phyloP scores from a whole-genome alignment of 2,113 vertebrate genomes.

The Antigone vipio region DNA sequence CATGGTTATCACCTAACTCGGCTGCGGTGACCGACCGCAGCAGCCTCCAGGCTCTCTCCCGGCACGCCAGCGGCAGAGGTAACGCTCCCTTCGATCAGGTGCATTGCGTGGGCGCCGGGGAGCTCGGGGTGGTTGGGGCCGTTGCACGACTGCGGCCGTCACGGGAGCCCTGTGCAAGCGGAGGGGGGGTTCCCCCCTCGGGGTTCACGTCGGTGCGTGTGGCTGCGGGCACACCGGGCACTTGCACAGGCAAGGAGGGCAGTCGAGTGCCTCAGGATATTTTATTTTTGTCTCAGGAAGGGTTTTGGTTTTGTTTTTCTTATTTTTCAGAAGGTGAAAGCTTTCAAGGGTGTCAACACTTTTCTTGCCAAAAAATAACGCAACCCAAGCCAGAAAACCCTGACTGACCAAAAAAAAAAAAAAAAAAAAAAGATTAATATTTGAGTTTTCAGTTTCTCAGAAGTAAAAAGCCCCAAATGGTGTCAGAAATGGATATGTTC shows the following conservation, averaged over 20 bases:
- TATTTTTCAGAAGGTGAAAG: background rate
- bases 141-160: accelerated
- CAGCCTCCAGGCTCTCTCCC: background rate
- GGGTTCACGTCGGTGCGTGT: accelerated
- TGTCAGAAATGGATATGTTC: background rate
- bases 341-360: background rate
- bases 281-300: background rate
- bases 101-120: accelerated
- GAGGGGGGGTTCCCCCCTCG: background rate
- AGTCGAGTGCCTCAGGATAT: accelerated
- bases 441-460: background rate
- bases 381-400: background rate
- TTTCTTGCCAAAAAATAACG: background rate
- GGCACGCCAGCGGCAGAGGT: background rate
- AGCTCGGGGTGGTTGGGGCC: accelerated
- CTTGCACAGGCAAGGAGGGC: accelerated
- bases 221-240: accelerated
- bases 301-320: background rate
- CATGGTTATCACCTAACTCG: background rate
- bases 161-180: accelerated
- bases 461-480: background rate
- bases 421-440: background rate
- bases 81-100: accelerated
- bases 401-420: background rate
- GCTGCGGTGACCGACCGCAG: accelerated